phyloP scores from a whole-genome alignment of 2,113 vertebrate genomes.

The Rhabdomys dilectus region DNA sequence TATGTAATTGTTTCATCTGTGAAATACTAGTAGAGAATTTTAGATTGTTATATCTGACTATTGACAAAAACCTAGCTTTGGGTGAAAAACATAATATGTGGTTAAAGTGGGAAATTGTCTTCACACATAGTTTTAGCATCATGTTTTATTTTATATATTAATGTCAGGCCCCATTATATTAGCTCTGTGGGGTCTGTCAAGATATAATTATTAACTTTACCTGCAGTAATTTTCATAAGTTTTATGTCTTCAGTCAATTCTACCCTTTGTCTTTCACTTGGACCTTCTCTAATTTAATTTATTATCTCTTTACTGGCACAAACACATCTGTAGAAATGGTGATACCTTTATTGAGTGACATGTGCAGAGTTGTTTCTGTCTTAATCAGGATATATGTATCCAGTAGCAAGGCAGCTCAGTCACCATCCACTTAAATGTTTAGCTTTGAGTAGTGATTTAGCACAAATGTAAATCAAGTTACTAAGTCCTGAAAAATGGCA shows the following conservation, averaged over 20 bases:
- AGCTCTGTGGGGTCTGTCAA: background rate
- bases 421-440: slow-evolving; percentile 26
- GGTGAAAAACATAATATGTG: background rate
- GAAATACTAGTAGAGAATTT: background rate
- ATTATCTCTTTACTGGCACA: background rate
- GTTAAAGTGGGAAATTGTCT: background rate
- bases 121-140: background rate
- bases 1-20: background rate
- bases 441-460: background rate
- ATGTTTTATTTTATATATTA: background rate
- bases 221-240: background rate
- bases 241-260: background rate
- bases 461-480: slow-evolving; percentile 64
- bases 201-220: background rate
- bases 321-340: background rate
- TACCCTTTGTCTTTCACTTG: background rate
- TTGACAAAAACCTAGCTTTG: background rate
- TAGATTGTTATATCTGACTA: background rate
- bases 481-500: slow-evolving; percentile 58
- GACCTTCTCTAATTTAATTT: background rate
- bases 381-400: slow-evolving; percentile 28
- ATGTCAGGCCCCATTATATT: background rate
- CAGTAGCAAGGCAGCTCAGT: slow-evolving; percentile 25
- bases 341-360: background rate
- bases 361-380: background rate